Evolutionary conservation across 2,113 vertebrate genomes (phyloP).

Genomic region (Macrotis lagotis): DNA sequence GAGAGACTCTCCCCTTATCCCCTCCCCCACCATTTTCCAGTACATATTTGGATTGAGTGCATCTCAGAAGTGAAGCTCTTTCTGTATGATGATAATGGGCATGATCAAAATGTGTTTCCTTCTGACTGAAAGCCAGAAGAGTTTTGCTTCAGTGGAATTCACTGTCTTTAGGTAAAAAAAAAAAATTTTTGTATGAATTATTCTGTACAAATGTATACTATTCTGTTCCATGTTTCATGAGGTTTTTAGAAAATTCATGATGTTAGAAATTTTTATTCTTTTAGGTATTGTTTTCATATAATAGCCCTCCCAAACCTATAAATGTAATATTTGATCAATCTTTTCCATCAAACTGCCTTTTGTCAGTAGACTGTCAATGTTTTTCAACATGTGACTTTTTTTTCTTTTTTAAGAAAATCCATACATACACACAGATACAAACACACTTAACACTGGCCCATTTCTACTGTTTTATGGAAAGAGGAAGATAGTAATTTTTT

Average conservation of each 20-base stretch:
- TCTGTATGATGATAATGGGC: not conserved
- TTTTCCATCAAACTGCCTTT: not conserved
- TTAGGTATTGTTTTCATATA: not conserved
- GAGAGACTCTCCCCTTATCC: not conserved
- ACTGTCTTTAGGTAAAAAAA: not conserved
- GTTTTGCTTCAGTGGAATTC: not conserved
- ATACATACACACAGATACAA: too few species aligned
- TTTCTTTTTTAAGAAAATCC: too few species aligned
- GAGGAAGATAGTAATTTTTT: too few species aligned
- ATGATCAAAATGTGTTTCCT: not conserved
- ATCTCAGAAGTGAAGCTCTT: not conserved
- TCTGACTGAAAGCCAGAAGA: not conserved
- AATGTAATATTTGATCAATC: not conserved
- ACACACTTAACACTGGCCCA: not conserved
- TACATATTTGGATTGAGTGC: not conserved
- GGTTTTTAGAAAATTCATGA: not conserved
- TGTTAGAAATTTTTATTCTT: not conserved
- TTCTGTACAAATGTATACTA: not conserved
- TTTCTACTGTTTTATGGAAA: not conserved
- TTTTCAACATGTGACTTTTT: not conserved
- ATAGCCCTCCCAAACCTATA: not conserved
- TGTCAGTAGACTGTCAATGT: not conserved
- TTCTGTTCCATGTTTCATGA: not conserved
- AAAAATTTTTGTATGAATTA: not conserved
- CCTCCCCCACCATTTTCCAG: not conserved